A percentile compares a stretch with the other conserved stretches of the same genome.
phyloP scores from a whole-genome alignment of 2,888 invertebrate species.

The Hirtodrosophila duncani region DNA sequence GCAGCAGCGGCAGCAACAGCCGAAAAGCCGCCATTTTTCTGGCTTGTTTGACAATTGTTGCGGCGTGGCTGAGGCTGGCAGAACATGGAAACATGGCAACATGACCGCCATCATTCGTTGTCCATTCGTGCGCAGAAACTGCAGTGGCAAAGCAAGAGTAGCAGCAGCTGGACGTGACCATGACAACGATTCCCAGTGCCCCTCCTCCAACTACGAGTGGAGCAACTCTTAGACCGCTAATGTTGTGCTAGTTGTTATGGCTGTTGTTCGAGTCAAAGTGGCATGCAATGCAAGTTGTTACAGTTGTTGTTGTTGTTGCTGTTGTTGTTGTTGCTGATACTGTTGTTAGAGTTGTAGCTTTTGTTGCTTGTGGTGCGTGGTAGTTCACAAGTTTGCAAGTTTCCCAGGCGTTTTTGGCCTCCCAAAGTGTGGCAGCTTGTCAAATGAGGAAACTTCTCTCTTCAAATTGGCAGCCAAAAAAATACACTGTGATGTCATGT shows the following conservation, averaged over 20 bases:
- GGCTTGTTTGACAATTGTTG: slow-evolving; percentile 68
- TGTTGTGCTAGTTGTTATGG: slow-evolving; percentile 55
- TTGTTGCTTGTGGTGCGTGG: too few relatives aligned
- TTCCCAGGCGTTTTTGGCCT: too few relatives aligned
- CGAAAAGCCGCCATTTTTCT: slow-evolving; percentile 58
- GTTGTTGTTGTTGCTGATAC: too few relatives aligned
- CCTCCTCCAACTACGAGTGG: too few relatives aligned
- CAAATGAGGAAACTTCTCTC: too few relatives aligned
- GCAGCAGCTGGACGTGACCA: slow-evolving; percentile 56
- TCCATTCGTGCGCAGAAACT: slow-evolving; percentile 52
- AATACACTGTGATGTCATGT: too few relatives aligned
- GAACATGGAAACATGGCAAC: slow-evolving; percentile 24
- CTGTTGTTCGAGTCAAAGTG: slow-evolving; percentile 50
- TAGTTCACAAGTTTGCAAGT: too few relatives aligned
- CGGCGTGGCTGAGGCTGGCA: slow-evolving; percentile 30
- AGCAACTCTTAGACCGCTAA: too few relatives aligned
- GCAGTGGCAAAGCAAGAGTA: slow-evolving; percentile 36
- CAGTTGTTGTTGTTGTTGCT: slow-evolving; percentile 11
- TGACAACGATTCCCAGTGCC: slow-evolving; percentile 59
- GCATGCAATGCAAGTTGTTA: slow-evolving; percentile 46
- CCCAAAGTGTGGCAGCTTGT: too few relatives aligned
- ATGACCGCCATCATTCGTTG: slow-evolving; percentile 51
- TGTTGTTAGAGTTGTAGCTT: too few relatives aligned
- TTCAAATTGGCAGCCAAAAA: too few relatives aligned
- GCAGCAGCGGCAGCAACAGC: slow-evolving; percentile 15